Conservation (phyloP, 2,888 invertebrate genomes). For the Metopia argyrocephala region DNA sequence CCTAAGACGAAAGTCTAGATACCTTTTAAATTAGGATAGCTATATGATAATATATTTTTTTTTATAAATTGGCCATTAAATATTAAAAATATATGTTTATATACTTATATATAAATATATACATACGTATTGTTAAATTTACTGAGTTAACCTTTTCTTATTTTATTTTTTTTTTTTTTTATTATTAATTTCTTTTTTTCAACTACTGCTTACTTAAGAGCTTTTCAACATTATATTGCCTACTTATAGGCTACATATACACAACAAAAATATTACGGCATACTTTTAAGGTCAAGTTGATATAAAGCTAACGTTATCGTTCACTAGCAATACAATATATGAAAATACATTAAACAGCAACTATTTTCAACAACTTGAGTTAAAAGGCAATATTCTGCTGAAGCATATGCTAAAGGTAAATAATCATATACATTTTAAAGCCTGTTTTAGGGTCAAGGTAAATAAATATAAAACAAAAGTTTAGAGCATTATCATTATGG, state of each 20-base stretch:
- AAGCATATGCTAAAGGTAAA: background rate
- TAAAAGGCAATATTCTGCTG: no score
- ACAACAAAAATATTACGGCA: conserved; percentile 1
- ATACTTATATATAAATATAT: background rate
- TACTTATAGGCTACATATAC: conserved; percentile 5
- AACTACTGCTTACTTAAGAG: background rate
- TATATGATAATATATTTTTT: no score
- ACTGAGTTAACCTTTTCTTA: background rate
- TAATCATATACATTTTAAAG: background rate
- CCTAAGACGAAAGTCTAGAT: no score
- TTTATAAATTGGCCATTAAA: no score
- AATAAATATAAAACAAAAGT: background rate
- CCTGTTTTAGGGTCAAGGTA: conserved; percentile 15
- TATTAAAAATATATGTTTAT: no score
- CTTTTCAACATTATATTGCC: background rate
- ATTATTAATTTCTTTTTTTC: background rate
- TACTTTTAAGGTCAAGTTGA: conserved; percentile 27
- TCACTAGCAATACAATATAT: no score
- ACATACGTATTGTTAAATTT: no score
- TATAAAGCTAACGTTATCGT: background rate
- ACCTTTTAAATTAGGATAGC: no score
- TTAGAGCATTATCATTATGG: no score
- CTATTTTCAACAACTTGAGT: background rate
- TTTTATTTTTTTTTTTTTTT: background rate
- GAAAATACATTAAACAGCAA: conserved; percentile 1